These are phyloP conservation scores for Catostomus latipinnis DNA, from an alignment of 2,797 vertebrate species.

Conservation along the genomic window DNA sequence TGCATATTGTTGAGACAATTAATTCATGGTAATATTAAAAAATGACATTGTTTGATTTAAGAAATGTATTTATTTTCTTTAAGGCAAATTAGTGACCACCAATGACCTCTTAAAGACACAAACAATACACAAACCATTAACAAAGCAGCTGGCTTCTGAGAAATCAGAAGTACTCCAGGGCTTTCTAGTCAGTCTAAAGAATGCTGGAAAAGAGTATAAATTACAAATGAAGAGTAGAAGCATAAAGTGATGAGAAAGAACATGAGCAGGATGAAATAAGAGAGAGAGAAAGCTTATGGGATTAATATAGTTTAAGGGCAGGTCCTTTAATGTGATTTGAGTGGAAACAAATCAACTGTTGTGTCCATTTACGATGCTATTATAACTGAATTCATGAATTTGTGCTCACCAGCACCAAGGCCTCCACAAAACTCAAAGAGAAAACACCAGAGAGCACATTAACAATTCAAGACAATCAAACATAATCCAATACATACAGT, in stretches of 20 bases:
- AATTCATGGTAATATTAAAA: too few relatives aligned
- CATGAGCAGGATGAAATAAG: background rate
- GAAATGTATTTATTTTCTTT: background rate
- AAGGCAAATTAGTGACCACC: constrained; percentile 6
- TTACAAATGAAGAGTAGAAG: background rate
- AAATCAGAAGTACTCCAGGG: background rate
- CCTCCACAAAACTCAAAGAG: background rate
- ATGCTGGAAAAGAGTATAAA: background rate
- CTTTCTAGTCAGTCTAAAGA: background rate
- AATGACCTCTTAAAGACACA: constrained; percentile 1
- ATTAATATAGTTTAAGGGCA: constrained; percentile 1
- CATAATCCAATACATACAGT: background rate
- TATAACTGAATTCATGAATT: constrained; percentile 13
- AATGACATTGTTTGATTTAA: background rate
- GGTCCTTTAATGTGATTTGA: background rate
- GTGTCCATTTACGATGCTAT: background rate
- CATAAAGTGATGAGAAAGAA: background rate
- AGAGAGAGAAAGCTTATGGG: background rate
- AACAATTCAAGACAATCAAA: constrained; percentile 36
- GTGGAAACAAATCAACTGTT: constrained; percentile 13
- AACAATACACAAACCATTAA: background rate
- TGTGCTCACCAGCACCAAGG: background rate
- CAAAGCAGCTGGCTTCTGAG: background rate
- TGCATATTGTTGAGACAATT: too few relatives aligned
- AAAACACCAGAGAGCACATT: constrained; percentile 27